Evolutionary conservation across 2,888 invertebrate genomes (phyloP).

Genomic region (Homarus gammarus): DNA sequence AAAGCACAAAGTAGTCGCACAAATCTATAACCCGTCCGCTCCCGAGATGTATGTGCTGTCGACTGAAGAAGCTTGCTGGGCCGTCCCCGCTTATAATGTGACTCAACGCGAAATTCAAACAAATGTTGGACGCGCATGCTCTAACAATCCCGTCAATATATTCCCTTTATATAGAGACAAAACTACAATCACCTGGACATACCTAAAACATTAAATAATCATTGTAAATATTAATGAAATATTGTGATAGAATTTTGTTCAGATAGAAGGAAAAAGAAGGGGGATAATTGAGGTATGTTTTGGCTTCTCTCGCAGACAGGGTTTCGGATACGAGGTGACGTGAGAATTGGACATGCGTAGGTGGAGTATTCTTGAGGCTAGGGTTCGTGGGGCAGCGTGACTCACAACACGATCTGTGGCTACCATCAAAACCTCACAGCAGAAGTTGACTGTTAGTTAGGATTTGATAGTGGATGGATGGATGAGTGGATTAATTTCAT

Average conservation of each 20-base stretch:
- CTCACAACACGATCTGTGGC: slow-evolving; percentile 1
- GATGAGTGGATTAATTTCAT: no score
- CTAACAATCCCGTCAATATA: neutral
- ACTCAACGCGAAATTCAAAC: neutral
- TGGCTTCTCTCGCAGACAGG: neutral
- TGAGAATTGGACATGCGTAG: neutral
- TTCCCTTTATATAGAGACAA: no score
- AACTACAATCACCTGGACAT: no score
- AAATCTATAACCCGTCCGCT: neutral
- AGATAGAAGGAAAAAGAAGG: neutral
- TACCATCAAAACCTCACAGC: no score
- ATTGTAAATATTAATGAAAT: no score
- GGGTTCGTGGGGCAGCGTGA: neutral
- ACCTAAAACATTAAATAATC: no score
- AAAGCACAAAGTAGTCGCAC: neutral
- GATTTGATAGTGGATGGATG: no score
- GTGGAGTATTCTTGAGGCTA: neutral
- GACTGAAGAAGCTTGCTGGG: neutral
- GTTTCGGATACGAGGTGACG: neutral
- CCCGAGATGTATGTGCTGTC: slow-evolving; percentile 2
- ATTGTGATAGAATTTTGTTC: no score
- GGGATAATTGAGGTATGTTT: neutral
- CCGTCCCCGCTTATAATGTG: neutral
- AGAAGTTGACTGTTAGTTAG: no score
- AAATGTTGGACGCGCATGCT: neutral